Evolutionary conservation across 2,888 invertebrate species (phyloP), one percentile per base, ranked within the genome.

Genomic region (Alcis repandata): DNA sequence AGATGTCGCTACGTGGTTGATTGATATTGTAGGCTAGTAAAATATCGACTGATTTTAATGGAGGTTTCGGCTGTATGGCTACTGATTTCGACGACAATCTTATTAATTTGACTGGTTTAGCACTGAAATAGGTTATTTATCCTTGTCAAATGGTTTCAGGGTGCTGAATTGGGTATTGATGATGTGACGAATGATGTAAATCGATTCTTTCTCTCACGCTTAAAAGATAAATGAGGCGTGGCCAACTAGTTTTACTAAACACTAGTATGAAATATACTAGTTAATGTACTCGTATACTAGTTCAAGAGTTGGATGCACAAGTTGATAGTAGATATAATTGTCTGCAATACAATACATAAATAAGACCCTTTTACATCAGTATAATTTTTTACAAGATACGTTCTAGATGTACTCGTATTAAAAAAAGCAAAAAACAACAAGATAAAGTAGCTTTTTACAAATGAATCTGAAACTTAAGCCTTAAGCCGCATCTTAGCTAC

Each of bases 1-100:
- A 75, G 73, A 73, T 72, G 73, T 72, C 75, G 68, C 69, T 58
- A 67, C 57, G 46, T 58, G 63, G 58, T 32, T 63, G 36, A 62
- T 46, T 46, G 46, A 52, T 57, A 46, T 52, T 36, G 56, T 32
- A 20, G 33, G n/a, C 36, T 56, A 45, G 33, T 46, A 56, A 56
- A 56, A 56, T 56, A 56, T 56, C 56, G 56, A 56, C 56, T 45
- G 45, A 56, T 56, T 56, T 20, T 46, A 56, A 56, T 45, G 45
- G 56, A 36, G 49, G 36, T 11, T 38, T 32, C 51, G 19, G 36
- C n/a, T 43, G 48, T 45, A 17, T 58, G 46, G 45, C 38, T 51
- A 51, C 20, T 19, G 36, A 51, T 36, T 51, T 19, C 13, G 48
- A 17, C 27, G 10, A 49, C 32, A 32, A 17, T 32, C 32, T 49